phyloP scores from a whole-genome alignment of 2,797 vertebrate species.

The Ispidina lecontei region DNA sequence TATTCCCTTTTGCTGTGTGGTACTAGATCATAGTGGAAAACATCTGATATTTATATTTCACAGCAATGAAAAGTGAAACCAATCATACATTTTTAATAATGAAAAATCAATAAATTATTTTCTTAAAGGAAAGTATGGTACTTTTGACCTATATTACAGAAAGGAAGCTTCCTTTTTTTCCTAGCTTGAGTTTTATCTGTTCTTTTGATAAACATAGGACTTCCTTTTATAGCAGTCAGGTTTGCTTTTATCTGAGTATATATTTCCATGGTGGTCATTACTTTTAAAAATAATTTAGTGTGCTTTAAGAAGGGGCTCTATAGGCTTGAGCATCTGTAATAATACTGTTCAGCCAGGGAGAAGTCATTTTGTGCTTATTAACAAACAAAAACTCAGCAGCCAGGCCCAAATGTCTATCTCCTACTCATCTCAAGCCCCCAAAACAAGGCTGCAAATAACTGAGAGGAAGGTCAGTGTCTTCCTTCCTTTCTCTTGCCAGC shows the following conservation, averaged over 20 bases:
- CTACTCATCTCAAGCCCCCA: background rate
- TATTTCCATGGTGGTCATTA: background rate
- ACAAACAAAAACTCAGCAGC: background rate
- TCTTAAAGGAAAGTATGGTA: background rate
- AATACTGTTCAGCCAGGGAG: background rate
- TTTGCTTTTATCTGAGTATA: background rate
- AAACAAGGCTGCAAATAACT: background rate
- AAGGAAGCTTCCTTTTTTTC: background rate
- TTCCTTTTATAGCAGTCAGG: background rate
- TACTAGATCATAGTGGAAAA: slow-evolving; percentile 60
- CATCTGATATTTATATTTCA: slow-evolving; percentile 51
- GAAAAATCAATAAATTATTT: background rate
- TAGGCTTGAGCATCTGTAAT: background rate
- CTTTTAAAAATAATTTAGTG: background rate
- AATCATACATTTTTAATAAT: background rate
- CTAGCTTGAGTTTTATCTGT: background rate
- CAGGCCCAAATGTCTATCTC: background rate
- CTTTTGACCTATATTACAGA: background rate
- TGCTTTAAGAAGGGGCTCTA: background rate
- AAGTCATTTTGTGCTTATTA: background rate
- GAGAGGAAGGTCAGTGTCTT: background rate
- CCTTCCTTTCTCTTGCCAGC: background rate
- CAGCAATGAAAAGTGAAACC: background rate
- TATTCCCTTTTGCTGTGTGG: background rate
- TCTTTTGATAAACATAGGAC: background rate